Percentiles rank a stretch among this genome's conserved stretches.
Conservation (phyloP, 2,113 vertebrate genomes). For the Harpagus bidentatus region DNA sequence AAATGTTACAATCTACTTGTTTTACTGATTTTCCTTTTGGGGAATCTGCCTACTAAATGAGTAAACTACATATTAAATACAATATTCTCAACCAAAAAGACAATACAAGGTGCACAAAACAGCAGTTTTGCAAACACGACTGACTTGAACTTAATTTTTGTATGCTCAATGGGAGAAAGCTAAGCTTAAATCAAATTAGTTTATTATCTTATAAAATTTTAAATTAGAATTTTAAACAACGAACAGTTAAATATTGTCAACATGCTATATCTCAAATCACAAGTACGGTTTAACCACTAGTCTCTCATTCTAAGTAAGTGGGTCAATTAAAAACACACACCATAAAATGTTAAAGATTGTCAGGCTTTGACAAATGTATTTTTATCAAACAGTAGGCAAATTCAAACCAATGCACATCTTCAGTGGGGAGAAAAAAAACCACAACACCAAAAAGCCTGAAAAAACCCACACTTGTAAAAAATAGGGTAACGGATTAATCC, state of each 20-base stretch:
- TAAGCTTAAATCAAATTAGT: conserved; percentile 73
- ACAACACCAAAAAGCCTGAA: conserved; percentile 50
- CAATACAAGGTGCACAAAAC: conserved; percentile 74
- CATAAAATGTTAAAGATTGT: conserved; percentile 73
- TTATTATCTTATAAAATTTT: conserved; percentile 70
- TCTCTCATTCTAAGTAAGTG: conserved; percentile 67
- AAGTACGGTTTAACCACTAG: conserved; percentile 76
- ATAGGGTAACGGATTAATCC: conserved; percentile 54
- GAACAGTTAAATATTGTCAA: conserved; percentile 76
- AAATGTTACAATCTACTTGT: conserved; percentile 71
- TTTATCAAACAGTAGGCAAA: conserved; percentile 75
- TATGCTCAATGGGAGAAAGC: conserved; percentile 69
- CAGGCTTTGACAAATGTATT: conserved; percentile 73
- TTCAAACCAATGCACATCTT: conserved; percentile 71
- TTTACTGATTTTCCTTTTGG: conserved; percentile 72
- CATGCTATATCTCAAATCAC: conserved; percentile 80
- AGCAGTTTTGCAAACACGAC: conserved; percentile 73
- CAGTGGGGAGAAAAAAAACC: conserved; percentile 13
- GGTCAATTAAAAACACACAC: conserved; percentile 70
- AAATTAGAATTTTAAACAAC: conserved; percentile 74
- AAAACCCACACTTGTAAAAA: conserved; percentile 61
- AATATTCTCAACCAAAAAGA: conserved; percentile 72
- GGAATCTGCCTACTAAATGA: conserved; percentile 71
- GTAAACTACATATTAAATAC: conserved; percentile 70
- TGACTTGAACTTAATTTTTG: conserved; percentile 66